These are phyloP conservation scores for Tachycineta bicolor DNA, from an alignment of 2,113 vertebrate species.

Conservation along the genomic window DNA sequence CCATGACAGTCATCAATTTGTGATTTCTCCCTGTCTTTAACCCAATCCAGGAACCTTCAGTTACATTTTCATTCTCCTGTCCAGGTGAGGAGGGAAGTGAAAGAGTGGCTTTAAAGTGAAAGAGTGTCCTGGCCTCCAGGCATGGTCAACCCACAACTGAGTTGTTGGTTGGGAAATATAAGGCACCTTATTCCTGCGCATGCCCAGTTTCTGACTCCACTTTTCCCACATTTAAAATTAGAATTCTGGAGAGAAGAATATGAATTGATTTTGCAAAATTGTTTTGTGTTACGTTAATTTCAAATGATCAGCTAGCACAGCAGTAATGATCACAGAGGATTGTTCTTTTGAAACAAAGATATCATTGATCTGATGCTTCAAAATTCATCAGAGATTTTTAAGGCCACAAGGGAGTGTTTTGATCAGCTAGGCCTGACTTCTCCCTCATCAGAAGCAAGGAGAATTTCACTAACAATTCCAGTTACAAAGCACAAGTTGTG, in stretches of 20 bases:
- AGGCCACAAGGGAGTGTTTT: background rate
- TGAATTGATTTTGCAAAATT: constrained; percentile 4
- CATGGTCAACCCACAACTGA: background rate
- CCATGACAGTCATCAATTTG: background rate
- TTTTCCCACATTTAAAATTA: background rate
- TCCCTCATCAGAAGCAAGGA: background rate
- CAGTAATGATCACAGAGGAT: constrained; percentile 22
- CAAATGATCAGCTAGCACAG: constrained; percentile 41
- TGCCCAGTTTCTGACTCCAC: background rate
- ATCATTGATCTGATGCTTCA: constrained; percentile 32
- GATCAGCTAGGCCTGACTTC: background rate
- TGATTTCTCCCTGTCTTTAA: background rate
- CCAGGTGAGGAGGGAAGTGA: background rate
- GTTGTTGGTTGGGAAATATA: background rate
- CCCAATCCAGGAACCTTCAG: accelerated
- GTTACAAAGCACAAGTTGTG: background rate
- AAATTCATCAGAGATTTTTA: constrained; percentile 7
- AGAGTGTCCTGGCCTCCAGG: background rate
- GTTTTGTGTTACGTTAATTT: constrained; percentile 34
- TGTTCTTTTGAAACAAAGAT: constrained; percentile 39
- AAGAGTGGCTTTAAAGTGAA: background rate
- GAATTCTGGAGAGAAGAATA: constrained; percentile 7
- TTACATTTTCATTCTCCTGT: background rate
- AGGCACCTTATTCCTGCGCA: background rate
- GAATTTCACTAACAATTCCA: background rate